Evolutionary conservation across 2,888 invertebrate species (phyloP).

Genomic region (Leucophora obtusa): DNA sequence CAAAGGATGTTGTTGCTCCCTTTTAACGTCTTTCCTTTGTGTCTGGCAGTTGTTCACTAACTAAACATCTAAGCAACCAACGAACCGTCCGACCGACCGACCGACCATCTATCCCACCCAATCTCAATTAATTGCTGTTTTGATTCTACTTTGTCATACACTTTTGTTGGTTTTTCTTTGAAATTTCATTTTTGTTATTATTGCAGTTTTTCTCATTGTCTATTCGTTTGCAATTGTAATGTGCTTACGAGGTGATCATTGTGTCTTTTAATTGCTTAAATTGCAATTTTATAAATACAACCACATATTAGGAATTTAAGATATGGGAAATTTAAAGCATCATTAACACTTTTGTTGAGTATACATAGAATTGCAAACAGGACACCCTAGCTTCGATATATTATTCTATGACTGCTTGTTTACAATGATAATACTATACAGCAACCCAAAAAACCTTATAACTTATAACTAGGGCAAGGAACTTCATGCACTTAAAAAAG

Average conservation of each 20-base stretch:
- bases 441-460: too few species aligned
- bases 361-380: too few species aligned
- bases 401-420: too few species aligned
- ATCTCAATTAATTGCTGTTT: constrained; percentile 49
- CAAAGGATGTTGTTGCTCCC: constrained; percentile 17
- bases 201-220: constrained; percentile 1
- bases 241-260: neutral
- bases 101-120: constrained; percentile 25
- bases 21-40: constrained; percentile 48
- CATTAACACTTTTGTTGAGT: neutral
- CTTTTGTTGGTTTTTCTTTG: constrained; percentile 6
- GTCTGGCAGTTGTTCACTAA: constrained; percentile 44
- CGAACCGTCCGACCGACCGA: too few species aligned
- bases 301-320: neutral
- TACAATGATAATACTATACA: too few species aligned
- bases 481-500: too few species aligned
- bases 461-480: too few species aligned
- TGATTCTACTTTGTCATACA: constrained; percentile 34
- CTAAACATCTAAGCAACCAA: constrained; percentile 2
- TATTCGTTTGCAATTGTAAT: neutral
- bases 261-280: neutral
- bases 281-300: neutral
- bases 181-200: neutral
- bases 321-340: neutral
- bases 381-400: too few species aligned